Base-by-base conservation (phyloP, 2,113 vertebrate genomes). In the Notiomystis cincta region DNA sequence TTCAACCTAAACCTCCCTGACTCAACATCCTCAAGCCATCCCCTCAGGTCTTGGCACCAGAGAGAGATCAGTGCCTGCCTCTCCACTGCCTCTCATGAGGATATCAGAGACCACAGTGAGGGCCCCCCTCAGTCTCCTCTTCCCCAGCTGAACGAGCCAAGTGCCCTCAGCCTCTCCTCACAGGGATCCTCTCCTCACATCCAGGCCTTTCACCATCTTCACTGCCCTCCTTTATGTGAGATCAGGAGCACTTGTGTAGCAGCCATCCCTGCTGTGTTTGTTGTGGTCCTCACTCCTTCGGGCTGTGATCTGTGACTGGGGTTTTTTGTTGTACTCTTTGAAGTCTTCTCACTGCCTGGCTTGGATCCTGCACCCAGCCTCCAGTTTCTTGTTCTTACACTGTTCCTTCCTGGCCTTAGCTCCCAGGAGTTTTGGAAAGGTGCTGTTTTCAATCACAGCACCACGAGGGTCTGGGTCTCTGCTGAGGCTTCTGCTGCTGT, bases 271-370 rank as follows among this genome's bases (percentile, higher is more conserved):
- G 37, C 17, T 33, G 28, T 53, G 51, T 25, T 72, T 3, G 0
- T 42, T n/a, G 60, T 38, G 44, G 22, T 22, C 62, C 17, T 37
- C 4, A 0, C 61, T 72, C 38, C 22, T 54, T 21, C 9, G 42
- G 30, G 18, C 47, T 77, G 18, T 35, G 45, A 33, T 42, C 35
- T 35, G 4, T 5, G 25, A 7, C 25, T 51, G 42, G 0, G 3
- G 6, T 19, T 45, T 70, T 54, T 37, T 4, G 0, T n/a, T 50
- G 13, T 2, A 33, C 3, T 51, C 0, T 57, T 84, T 31, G 25
- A 37, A 16, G 20, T 70, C 54, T 82, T 62, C 38, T 82, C 44
- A 10, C 33, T 79, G 8, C n/a, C 44, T 60, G 50, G 8, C 42
- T 89, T 53, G 35, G 40, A 48, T 73, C 38, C n/a, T 89, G 17